A percentile compares a stretch with the other conserved stretches of the same genome.
Conservation (phyloP, 1,140 invertebrate genomes). For the Zaprionus vittiger region DNA sequence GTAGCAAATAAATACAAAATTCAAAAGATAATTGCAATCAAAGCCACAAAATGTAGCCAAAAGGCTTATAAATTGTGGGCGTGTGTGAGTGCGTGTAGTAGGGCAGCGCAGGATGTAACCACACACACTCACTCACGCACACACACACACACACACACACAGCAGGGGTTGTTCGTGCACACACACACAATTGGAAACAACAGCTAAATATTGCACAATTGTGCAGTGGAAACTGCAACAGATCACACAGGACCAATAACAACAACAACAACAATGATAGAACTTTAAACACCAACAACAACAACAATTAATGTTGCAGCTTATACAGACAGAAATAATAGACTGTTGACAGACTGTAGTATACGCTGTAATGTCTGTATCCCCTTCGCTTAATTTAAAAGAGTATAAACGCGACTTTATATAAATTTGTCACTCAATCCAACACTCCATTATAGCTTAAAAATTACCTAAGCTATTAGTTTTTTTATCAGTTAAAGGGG, state of each 20-base stretch:
- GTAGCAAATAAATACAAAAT: slow-evolving; percentile 83
- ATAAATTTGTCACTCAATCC: too few relatives aligned
- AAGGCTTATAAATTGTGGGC: slow-evolving; percentile 79
- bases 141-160: not conserved
- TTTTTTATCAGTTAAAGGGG: too few relatives aligned
- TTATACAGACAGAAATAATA: too few relatives aligned
- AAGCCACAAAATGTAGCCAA: slow-evolving; percentile 80
- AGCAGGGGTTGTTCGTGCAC: not conserved
- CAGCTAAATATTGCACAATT: slow-evolving; percentile 67
- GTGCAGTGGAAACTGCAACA: slow-evolving; percentile 45
- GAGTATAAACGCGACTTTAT: too few relatives aligned
- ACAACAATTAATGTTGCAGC: too few relatives aligned
- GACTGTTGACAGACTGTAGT: too few relatives aligned
- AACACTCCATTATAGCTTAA: too few relatives aligned
- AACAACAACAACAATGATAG: slow-evolving; percentile 11
- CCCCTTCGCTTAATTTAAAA: too few relatives aligned
- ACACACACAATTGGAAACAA: slow-evolving; percentile 31
- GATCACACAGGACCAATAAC: slow-evolving; percentile 33
- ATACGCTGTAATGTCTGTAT: too few relatives aligned
- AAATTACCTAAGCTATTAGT: too few relatives aligned
- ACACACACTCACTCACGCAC: not conserved
- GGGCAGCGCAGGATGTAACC: not conserved
- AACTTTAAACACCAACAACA: slow-evolving; percentile 20
- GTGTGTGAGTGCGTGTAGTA: slow-evolving; percentile 15
- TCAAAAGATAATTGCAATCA: slow-evolving; percentile 81